Conservation (phyloP, 64 coral and sea anemone species). For the Cladopsammia gracilis region DNA sequence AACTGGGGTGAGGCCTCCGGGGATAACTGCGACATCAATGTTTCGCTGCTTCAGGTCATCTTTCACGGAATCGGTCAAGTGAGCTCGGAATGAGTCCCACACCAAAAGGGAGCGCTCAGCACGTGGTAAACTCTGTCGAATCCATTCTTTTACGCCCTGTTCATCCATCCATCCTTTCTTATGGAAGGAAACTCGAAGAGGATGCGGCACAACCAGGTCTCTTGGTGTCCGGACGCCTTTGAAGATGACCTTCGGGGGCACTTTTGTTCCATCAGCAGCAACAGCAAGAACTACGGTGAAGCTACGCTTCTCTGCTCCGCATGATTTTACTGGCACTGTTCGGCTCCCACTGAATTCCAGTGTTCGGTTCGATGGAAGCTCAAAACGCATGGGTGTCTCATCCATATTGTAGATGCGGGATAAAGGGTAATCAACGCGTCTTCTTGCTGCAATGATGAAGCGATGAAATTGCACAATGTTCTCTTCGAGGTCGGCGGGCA, state of each 20-base stretch:
- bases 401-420: constrained; percentile 27
- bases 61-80: constrained; percentile 24
- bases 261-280: background rate
- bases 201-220: constrained; percentile 29
- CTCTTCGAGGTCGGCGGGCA: constrained; percentile 2
- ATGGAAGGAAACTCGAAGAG: constrained; percentile 35
- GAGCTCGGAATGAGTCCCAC: constrained; percentile 29
- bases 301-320: constrained; percentile 23
- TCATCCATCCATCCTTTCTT: constrained; percentile 31
- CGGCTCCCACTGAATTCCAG: constrained; percentile 23
- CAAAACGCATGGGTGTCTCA: constrained; percentile 34
- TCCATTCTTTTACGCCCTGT: background rate
- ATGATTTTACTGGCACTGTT: constrained; percentile 30
- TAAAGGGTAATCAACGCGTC: background rate
- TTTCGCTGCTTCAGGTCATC: constrained; percentile 43
- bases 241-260: constrained; percentile 34
- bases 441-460: constrained; percentile 15
- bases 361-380: constrained; percentile 41
- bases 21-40: constrained; percentile 36
- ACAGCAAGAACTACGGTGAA: constrained; percentile 22
- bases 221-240: constrained; percentile 19
- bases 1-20: constrained; percentile 15
- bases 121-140: background rate
- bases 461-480: background rate
- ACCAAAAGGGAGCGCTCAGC: constrained; percentile 20